Percentiles rank a stretch among this genome's conserved stretches.
Conservation (phyloP, 2,113 vertebrate genomes). For the Etheostoma cragini region DNA sequence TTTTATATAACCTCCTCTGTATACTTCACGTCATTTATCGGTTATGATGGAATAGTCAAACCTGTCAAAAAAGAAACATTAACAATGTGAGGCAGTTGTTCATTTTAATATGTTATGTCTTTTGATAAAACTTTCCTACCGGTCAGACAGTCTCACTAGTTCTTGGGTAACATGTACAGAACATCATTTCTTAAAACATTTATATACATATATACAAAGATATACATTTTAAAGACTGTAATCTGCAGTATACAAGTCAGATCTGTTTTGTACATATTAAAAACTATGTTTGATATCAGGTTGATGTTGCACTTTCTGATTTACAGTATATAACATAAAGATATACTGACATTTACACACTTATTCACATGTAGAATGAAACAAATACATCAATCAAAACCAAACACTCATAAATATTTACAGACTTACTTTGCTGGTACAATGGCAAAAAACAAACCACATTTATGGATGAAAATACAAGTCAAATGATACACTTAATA, state of each 20-base stretch:
- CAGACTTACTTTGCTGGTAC: conserved; percentile 49
- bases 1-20: neutral
- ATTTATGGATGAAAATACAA: neutral
- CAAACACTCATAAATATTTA: conserved; percentile 62
- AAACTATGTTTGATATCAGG: conserved; percentile 33
- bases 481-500: conserved; percentile 2
- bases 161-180: conserved; percentile 4
- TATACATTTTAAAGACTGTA: neutral
- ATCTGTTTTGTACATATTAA: conserved; percentile 38
- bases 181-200: neutral
- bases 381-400: conserved; percentile 27
- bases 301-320: neutral
- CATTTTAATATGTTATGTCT: conserved; percentile 1
- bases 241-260: conserved; percentile 6
- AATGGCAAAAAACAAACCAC: conserved; percentile 22
- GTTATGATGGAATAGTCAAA: conserved; percentile 26
- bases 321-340: conserved; percentile 4
- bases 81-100: neutral
- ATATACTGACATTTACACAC: conserved; percentile 17
- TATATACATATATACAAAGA: neutral
- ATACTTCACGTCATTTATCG: neutral
- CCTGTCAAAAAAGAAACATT: neutral
- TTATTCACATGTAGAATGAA: conserved; percentile 27
- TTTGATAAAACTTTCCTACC: neutral
- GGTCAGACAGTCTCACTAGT: neutral